Base-by-base conservation (phyloP, 2,888 invertebrate genomes). In the Iphiclides podalirius region DNA sequence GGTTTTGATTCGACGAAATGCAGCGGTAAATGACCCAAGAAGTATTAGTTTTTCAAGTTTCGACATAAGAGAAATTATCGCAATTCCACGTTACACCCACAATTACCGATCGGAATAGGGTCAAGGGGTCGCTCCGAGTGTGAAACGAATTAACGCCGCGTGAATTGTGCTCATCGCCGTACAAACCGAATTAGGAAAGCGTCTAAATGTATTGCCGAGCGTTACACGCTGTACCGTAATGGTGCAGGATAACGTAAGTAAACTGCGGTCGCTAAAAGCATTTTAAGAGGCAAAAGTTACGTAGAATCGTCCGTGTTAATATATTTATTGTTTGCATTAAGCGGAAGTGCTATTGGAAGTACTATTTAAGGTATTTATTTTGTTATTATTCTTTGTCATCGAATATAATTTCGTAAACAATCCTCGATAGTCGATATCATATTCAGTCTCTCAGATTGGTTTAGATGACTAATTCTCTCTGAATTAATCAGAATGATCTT, bases 111-210 rank as follows among this genome's bases (percentile, higher is more conserved):
- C 11, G 12, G 12, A 49, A 49, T 26, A 44, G 28, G 50, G 50
- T 40, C 44, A 45, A 28, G 35, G 35, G 50, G 50, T 50, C 50
- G 35, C 26, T 38, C 16, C 39, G 40, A 50, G 44, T 50, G 50
- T 45, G 44, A 50, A 50, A 50, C 44, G 50, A 50, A 50, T 50
- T 50, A 50, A 44, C 44, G 43, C 43, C 48, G 35, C 50, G 39
- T 44, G 44, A 45, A 50, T 50, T 50, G 50, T 39, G 44, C 44
- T 50, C 50, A 50, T 44, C 50, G 43, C 43, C 43, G 40, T 50
- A 50, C 50, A 50, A 50, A 50, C 39, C 50, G 44, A 50, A 50
- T 44, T 50, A 50, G 50, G 44, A 50, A 44, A 40, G 49, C 49
- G 39, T 44, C 44, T 50, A 50, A 50, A 50, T 40, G 44, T 50